Evolutionary conservation across 2,113 vertebrate genomes (phyloP).

Genomic region (Apus apus): DNA sequence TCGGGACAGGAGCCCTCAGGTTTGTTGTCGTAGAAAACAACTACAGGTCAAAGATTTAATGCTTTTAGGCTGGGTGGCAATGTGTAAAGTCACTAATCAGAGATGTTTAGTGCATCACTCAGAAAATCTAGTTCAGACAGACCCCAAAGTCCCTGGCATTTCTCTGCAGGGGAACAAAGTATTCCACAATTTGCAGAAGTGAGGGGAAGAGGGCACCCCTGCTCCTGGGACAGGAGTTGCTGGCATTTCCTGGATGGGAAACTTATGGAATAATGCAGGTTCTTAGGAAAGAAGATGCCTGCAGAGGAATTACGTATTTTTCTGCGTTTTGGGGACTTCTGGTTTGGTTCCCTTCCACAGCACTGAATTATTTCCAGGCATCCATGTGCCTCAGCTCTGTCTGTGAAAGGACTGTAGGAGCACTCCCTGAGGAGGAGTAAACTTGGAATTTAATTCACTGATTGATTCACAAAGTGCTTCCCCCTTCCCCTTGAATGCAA

Average conservation of each 20-base stretch:
- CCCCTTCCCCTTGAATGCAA: neutral
- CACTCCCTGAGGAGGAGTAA: neutral
- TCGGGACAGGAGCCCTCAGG: neutral
- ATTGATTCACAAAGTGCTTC: neutral
- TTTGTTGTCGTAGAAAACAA: neutral
- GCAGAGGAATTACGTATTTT: neutral
- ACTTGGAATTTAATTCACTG: neutral
- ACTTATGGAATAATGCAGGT: neutral
- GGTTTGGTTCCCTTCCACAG: neutral
- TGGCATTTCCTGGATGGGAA: neutral
- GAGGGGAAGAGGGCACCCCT: neutral
- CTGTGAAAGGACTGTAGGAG: neutral
- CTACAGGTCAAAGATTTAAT: neutral
- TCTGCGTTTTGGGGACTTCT: neutral
- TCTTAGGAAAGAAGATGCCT: neutral
- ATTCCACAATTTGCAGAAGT: neutral
- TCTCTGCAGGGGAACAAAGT: neutral
- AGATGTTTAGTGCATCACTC: neutral
- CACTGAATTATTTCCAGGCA: neutral
- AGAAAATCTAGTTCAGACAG: neutral
- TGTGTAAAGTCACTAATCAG: neutral
- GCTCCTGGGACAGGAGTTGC: neutral
- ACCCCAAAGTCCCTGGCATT: neutral
- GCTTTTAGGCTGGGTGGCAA: neutral
- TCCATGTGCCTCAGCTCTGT: neutral